Evolutionary conservation across 2,113 vertebrate genomes (phyloP), one percentile per base, ranked within the genome.

Genomic region (Mohoua ochrocephala): DNA sequence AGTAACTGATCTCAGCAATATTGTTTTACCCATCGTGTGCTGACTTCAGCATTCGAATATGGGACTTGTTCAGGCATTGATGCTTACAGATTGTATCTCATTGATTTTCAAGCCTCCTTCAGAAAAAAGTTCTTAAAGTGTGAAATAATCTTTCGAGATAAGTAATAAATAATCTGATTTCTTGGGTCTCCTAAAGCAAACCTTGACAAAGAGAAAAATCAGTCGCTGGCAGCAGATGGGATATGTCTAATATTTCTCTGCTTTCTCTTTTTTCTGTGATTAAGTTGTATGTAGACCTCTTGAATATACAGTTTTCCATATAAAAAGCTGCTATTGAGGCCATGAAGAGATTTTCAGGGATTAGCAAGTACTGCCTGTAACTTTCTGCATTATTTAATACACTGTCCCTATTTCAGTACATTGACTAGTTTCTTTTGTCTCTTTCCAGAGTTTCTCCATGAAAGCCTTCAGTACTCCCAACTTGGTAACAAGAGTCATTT

Each of bases 341-440:
- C 79, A 79, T 81, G 73, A 88, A 82, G 91, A 92, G 91, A 94
- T 97, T 96, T 93, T 88, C 68, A 70, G 39, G 95, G 91, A 88
- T 84, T 93, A 93, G 54, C 20, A 89, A 95, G 67, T 88, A 30
- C 57, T 89, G 54, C 39, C 64, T 93, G 56, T 49, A 61, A 79
- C 50, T 37, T 94, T 92, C 68, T 75, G 53, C 77, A 68, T 82
- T 95, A 73, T 83, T 89, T 92, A 45, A 76, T 90, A 82, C 30
- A 41, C 70, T 42, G 35, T 65, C 30, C 78, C 59, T 75, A 53
- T n/a, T 92, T 84, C 52, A 75, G 42, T 64, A 69, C 54, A 83
- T 76, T 96, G 59, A 97, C 39, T 65, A 42, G 20, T 41, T 68
- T 28, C 44, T 74, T 93, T 91, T 92, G 63, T 95, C 69, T 91